These are phyloP conservation scores for Spongia lamella DNA, from an alignment of 37 sponge, comb jelly and placozoan species.

Conservation along the genomic window DNA sequence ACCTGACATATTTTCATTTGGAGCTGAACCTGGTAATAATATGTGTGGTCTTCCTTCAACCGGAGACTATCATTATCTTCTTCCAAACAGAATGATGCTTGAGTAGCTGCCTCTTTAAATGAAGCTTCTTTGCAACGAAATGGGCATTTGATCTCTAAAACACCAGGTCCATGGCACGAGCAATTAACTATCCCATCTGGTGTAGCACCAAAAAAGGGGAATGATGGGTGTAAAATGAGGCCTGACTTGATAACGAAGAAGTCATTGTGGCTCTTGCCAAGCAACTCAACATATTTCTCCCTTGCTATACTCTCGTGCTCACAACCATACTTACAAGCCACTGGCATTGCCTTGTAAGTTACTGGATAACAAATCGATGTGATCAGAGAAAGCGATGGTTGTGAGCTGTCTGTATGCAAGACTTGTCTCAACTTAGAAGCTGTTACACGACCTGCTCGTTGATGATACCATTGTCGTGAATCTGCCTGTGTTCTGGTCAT, in stretches of 20 bases:
- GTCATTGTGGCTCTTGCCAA: neutral
- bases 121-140: conserved; percentile 24
- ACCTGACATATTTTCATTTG: no score
- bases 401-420: conserved; percentile 15
- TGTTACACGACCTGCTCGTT: conserved; percentile 59
- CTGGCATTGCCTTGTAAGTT: conserved; percentile 3
- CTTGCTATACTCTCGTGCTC: conserved; percentile 44
- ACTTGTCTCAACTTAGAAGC: conserved; percentile 55
- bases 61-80: neutral
- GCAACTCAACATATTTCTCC: conserved; percentile 3
- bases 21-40: conserved; percentile 65
- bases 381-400: conserved; percentile 49
- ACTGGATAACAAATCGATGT: conserved; percentile 51
- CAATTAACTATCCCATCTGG: conserved; percentile 48
- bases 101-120: conserved; percentile 9
- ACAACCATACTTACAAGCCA: conserved; percentile 34
- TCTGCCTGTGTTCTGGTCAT: conserved; percentile 26
- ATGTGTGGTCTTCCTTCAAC: conserved; percentile 12
- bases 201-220: conserved; percentile 50
- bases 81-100: conserved; percentile 16
- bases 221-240: conserved; percentile 11
- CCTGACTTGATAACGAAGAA: conserved; percentile 24
- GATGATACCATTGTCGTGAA: conserved; percentile 59
- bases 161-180: conserved; percentile 50
- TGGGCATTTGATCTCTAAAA: conserved; percentile 61